Evolutionary conservation across 2,888 invertebrate genomes (phyloP).

Genomic region (Plemyria rubiginata): DNA sequence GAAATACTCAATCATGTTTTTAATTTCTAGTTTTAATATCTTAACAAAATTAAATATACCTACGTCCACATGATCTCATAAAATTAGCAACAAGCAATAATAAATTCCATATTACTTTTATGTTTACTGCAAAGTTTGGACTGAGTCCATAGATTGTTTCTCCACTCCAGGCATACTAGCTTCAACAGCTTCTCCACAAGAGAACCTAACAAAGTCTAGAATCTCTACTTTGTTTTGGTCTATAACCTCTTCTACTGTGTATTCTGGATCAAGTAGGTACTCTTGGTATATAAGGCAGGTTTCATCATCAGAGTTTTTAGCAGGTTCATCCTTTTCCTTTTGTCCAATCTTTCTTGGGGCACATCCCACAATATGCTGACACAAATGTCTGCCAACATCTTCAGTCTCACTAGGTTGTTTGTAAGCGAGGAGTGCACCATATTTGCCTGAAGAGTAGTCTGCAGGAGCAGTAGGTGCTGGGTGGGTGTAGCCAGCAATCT

Average conservation of each 20-base stretch:
- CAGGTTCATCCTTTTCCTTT: slow-evolving; percentile 85
- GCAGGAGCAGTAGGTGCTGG: slow-evolving; percentile 85
- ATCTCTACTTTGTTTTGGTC: slow-evolving; percentile 87
- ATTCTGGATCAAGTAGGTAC: slow-evolving; percentile 91
- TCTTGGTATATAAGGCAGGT: slow-evolving; percentile 93
- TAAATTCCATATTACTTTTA: slow-evolving; percentile 32
- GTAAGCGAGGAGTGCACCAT: slow-evolving; percentile 93
- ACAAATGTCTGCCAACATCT: slow-evolving; percentile 89
- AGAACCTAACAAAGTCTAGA: slow-evolving; percentile 93
- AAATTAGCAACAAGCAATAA: slow-evolving; percentile 25
- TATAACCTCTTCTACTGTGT: slow-evolving; percentile 90
- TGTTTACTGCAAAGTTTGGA: slow-evolving; percentile 86
- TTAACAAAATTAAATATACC: slow-evolving; percentile 48
- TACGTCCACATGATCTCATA: slow-evolving; percentile 27
- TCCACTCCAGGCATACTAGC: slow-evolving; percentile 73
- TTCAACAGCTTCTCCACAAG: slow-evolving; percentile 90
- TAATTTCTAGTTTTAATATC: slow-evolving; percentile 37
- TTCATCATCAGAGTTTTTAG: slow-evolving; percentile 89
- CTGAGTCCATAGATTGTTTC: slow-evolving; percentile 82
- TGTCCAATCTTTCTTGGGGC: slow-evolving; percentile 91
- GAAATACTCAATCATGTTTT: slow-evolving; percentile 25
- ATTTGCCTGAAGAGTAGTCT: slow-evolving; percentile 90
- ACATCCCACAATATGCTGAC: slow-evolving; percentile 97
- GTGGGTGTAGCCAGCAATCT: slow-evolving; percentile 91
- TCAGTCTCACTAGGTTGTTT: slow-evolving; percentile 72